phyloP scores from a whole-genome alignment of 1,140 invertebrate genomes.

The Samia ricini region DNA sequence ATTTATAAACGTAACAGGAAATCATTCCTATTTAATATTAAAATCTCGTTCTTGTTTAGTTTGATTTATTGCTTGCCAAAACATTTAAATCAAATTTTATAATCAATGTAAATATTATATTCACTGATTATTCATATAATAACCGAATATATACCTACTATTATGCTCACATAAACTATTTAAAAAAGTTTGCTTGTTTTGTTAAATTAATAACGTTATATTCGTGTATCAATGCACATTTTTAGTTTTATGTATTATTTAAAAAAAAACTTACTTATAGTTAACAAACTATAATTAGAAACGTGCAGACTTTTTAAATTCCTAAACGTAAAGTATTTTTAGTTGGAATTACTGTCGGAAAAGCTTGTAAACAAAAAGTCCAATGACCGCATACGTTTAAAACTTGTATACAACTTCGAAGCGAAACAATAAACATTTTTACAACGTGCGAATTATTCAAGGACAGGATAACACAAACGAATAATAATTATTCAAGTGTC shows the following conservation, averaged over 20 bases:
- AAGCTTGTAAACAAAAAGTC: neutral
- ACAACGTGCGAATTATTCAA: conserved; percentile 36
- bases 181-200: too few relatives aligned
- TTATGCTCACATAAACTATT: too few relatives aligned
- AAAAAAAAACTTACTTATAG: neutral
- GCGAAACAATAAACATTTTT: conserved; percentile 20
- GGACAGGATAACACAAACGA: conserved; percentile 46
- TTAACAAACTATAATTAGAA: neutral
- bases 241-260: too few relatives aligned
- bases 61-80: neutral
- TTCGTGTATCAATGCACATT: too few relatives aligned
- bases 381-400: neutral
- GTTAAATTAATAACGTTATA: too few relatives aligned
- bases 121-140: too few relatives aligned
- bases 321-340: conserved; percentile 4
- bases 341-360: neutral
- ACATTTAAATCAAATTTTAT: neutral
- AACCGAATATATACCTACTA: too few relatives aligned
- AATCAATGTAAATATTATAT: too few relatives aligned
- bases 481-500: conserved; percentile 47
- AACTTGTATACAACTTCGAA: neutral
- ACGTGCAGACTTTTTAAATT: neutral
- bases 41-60: neutral
- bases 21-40: neutral
- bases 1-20: neutral